Evolutionary conservation across 2,113 vertebrate species (phyloP), one percentile per base, ranked within the genome.

Genomic region (Gymnobelideus leadbeateri): DNA sequence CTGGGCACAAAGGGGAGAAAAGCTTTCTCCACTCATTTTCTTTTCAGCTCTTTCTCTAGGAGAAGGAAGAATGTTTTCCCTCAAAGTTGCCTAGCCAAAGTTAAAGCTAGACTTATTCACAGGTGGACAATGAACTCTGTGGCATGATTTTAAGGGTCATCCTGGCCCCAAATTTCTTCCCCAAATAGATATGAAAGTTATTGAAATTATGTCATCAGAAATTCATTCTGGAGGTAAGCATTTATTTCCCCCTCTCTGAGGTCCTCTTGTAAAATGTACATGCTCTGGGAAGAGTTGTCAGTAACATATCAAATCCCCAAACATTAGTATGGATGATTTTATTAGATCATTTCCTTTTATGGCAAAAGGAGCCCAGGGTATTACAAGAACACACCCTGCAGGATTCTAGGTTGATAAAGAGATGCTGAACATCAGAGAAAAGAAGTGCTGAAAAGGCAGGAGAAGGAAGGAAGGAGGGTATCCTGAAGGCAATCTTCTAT

Each of bases 81-180:
- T 91, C 89, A 92, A 57, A 57, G n/a, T 16, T 89, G 31, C 96
- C 37, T 24, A 94, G 21, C 28, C 16, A 94, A 51, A 57, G 77
- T 26, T 46, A 90, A 84, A 46, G 37, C 37, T 90, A 91, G 51
- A 84, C 37, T 96, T 91, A 7, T 5, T 46, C 12, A 84, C 14
- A 55, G 55, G 49, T 77, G 46, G 2, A 0, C 2, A 28, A 19
- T 31, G 8, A n/a, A 21, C 6, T 51, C 8, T 0, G 9, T 2
- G 11, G 43, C 8, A 0, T 94, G 50, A 53, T 37, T 89, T 91
- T 14, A 96, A 43, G 23, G 50, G 93, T 14, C 0, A 37, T 16
- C 12, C 52, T 77, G 16, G 52, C 50, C 93, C 50, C 95, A 51
- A 54, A n/a, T 3, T 51, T 43, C 46, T 96, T 93, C 61, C 50